Evolutionary conservation across 1,140 invertebrate genomes (phyloP).

Genomic region (Bombus vancouverensis): DNA sequence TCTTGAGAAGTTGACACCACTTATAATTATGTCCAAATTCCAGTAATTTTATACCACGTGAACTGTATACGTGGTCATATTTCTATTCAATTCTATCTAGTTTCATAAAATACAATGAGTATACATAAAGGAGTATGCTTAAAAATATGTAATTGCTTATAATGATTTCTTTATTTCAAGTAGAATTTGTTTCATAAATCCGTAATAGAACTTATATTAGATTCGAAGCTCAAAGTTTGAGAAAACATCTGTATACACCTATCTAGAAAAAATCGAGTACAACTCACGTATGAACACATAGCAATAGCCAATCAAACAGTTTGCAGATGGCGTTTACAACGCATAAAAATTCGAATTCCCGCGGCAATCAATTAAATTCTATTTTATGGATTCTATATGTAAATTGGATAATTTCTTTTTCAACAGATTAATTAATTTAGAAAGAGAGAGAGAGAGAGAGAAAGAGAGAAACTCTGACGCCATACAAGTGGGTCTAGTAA

Average conservation of each 20-base stretch:
- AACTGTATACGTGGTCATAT: conserved; percentile 21
- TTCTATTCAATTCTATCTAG: neutral
- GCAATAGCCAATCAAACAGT: neutral
- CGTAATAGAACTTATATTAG: too few relatives aligned
- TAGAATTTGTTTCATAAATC: neutral
- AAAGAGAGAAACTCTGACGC: neutral
- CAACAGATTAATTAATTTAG: neutral
- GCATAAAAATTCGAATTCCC: conserved; percentile 23
- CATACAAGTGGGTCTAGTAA: too few relatives aligned
- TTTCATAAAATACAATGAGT: neutral
- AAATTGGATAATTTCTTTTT: neutral
- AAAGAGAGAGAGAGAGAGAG: too few relatives aligned
- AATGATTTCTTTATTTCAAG: neutral
- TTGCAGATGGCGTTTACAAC: conserved; percentile 13
- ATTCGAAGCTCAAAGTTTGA: too few relatives aligned
- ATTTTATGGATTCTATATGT: neutral
- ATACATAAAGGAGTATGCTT: neutral
- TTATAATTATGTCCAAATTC: neutral
- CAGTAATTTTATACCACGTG: conserved; percentile 32
- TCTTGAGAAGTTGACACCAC: neutral
- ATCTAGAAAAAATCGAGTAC: neutral
- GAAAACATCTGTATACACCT: neutral
- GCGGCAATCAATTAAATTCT: conserved; percentile 27
- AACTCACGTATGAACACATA: neutral
- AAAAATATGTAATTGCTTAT: neutral